Evolutionary conservation across 2,797 vertebrate genomes (phyloP).

Genomic region (Podarcis lilfordi): DNA sequence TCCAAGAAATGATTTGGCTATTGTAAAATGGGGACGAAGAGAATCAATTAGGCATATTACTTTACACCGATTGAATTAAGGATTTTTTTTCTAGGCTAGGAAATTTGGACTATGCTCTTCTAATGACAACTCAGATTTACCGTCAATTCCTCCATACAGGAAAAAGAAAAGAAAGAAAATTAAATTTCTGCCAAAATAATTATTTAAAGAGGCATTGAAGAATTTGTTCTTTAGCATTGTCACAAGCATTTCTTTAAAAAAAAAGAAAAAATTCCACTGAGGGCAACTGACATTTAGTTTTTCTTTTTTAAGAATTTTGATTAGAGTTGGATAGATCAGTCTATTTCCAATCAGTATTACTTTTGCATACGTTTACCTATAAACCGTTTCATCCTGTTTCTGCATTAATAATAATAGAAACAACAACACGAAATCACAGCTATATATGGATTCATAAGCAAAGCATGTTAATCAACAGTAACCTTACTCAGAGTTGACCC

Average conservation of each 20-base stretch:
- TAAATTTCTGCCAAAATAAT: not conserved
- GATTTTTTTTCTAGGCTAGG: constrained; percentile 4
- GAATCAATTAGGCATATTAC: constrained; percentile 36
- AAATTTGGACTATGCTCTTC: constrained; percentile 15
- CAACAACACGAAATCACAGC: too few species aligned
- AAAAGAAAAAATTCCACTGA: not conserved
- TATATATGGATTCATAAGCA: too few species aligned
- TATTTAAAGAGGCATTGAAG: not conserved
- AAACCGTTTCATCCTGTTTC: not conserved
- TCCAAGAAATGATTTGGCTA: constrained; percentile 11
- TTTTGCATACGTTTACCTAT: not conserved
- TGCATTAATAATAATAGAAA: not conserved
- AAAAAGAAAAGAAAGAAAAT: not conserved
- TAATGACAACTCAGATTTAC: constrained; percentile 34
- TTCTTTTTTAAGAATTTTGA: not conserved
- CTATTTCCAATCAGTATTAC: not conserved
- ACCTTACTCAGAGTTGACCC: too few species aligned
- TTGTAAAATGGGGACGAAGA: constrained; percentile 29
- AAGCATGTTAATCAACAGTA: too few species aligned
- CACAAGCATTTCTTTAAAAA: not conserved
- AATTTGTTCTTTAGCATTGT: not conserved
- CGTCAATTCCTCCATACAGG: not conserved
- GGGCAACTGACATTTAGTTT: not conserved
- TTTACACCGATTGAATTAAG: constrained; percentile 30
- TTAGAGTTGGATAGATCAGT: not conserved